These are phyloP conservation scores for Adelosebastes latens DNA, from an alignment of 2,797 vertebrate species.

Conservation along the genomic window DNA sequence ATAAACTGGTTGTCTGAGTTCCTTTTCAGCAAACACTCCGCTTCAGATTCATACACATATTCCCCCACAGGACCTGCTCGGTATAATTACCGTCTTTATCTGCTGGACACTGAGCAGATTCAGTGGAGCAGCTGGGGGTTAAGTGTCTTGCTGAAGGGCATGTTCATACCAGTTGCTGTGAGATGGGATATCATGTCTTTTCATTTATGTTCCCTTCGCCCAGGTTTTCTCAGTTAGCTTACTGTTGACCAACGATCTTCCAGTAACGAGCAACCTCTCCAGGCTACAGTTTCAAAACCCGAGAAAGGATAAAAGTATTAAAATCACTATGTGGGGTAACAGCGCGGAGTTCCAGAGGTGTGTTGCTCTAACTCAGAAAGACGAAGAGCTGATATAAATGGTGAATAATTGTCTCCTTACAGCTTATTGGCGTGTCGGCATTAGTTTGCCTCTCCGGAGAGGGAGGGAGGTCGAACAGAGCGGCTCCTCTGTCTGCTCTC, in stretches of 20 bases:
- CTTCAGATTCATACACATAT: constrained; percentile 2
- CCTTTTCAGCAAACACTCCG: neutral
- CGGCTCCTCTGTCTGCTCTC: constrained; percentile 68
- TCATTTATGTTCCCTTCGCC: constrained; percentile 3
- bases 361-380: constrained; percentile 26
- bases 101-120: constrained; percentile 18
- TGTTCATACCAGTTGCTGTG: constrained; percentile 9
- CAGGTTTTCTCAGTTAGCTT: constrained; percentile 6
- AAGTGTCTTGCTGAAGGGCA: constrained; percentile 48
- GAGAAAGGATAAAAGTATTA: constrained; percentile 10
- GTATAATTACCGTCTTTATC: constrained; percentile 27
- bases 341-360: constrained; percentile 24
- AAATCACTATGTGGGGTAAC: constrained; percentile 13
- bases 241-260: constrained; percentile 20
- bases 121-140: constrained; percentile 20
- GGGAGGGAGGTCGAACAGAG: constrained; percentile 68
- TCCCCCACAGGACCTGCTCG: neutral
- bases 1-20: neutral
- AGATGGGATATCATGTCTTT: constrained; percentile 23
- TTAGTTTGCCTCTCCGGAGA: constrained; percentile 71
- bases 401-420: constrained; percentile 77
- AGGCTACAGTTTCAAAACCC: constrained; percentile 5
- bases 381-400: constrained; percentile 67
- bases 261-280: constrained; percentile 11
- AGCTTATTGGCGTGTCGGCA: constrained; percentile 71